These are phyloP conservation scores for Nymphalis urticae DNA, from an alignment of 2,888 invertebrate species.

Conservation along the genomic window DNA sequence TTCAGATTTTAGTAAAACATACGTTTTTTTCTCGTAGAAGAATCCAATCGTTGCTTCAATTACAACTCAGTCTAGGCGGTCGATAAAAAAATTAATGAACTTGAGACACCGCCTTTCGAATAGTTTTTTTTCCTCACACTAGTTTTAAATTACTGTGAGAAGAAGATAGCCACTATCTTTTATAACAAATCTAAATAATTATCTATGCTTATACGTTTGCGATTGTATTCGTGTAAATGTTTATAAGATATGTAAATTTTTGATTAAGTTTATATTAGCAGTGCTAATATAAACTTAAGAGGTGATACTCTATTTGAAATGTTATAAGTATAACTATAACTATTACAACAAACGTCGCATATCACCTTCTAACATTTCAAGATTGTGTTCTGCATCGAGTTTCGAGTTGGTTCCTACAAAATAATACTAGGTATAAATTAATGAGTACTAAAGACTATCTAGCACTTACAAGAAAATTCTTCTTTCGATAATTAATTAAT, in stretches of 20 bases:
- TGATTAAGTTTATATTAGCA: background rate
- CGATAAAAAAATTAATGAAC: constrained; percentile 31
- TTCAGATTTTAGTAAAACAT: background rate
- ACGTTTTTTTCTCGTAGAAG: background rate
- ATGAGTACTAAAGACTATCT: too few species aligned
- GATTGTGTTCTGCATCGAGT: too few species aligned
- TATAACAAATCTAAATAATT: constrained; percentile 12
- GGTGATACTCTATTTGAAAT: too few species aligned
- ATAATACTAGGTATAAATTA: too few species aligned
- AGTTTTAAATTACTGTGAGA: constrained; percentile 32
- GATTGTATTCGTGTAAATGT: background rate
- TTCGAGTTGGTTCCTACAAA: too few species aligned
- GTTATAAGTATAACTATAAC: too few species aligned
- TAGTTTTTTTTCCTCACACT: constrained; percentile 27
- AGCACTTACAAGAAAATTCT: too few species aligned
- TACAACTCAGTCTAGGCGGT: constrained; percentile 25
- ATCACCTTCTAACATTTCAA: too few species aligned
- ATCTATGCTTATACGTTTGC: background rate
- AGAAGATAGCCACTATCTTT: constrained; percentile 26
- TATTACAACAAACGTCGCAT: too few species aligned
- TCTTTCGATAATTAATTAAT: too few species aligned
- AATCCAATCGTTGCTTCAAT: constrained; percentile 2
- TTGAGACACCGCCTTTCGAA: constrained; percentile 25
- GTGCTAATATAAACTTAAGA: too few species aligned
- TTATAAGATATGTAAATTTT: background rate